Evolutionary conservation across 2,888 invertebrate species (phyloP).

Genomic region (Agrypnus murinus): DNA sequence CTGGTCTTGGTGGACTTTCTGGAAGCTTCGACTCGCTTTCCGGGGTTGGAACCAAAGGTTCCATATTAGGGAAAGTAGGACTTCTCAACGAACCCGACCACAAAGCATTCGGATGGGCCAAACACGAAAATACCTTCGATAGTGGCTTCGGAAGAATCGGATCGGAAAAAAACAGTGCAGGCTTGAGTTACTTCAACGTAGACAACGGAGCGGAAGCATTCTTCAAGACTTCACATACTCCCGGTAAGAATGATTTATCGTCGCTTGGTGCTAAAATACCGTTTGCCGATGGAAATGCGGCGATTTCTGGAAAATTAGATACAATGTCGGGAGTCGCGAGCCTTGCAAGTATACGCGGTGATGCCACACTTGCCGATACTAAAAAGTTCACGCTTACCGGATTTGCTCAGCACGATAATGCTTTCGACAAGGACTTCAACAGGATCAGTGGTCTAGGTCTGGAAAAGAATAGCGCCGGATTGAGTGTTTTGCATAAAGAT

Average conservation of each 20-base stretch:
- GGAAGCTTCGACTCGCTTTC: background rate
- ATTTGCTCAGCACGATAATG: too few species aligned
- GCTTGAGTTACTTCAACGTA: slow-evolving; percentile 16
- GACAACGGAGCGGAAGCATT: slow-evolving; percentile 29
- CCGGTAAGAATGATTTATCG: slow-evolving; percentile 8
- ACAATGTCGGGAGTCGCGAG: too few species aligned
- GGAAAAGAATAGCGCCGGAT: too few species aligned
- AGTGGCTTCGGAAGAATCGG: slow-evolving; percentile 25
- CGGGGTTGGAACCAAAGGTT: background rate
- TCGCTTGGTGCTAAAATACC: slow-evolving; percentile 32
- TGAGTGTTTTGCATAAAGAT: too few species aligned
- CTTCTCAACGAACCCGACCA: background rate
- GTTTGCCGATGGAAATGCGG: too few species aligned
- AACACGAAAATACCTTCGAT: slow-evolving; percentile 35
- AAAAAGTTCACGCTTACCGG: too few species aligned
- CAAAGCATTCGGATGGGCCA: slow-evolving; percentile 30
- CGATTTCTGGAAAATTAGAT: too few species aligned
- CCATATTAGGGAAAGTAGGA: background rate
- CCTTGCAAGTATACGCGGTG: too few species aligned
- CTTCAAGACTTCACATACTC: slow-evolving; percentile 5
- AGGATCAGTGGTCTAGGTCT: too few species aligned
- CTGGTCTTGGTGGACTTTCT: background rate
- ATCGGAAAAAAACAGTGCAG: slow-evolving; percentile 31
- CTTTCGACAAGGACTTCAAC: too few species aligned
- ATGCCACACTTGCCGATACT: too few species aligned